These are phyloP conservation scores for Xenotilapia longispinis DNA, from an alignment of 2,113 vertebrate species.

Conservation along the genomic window DNA sequence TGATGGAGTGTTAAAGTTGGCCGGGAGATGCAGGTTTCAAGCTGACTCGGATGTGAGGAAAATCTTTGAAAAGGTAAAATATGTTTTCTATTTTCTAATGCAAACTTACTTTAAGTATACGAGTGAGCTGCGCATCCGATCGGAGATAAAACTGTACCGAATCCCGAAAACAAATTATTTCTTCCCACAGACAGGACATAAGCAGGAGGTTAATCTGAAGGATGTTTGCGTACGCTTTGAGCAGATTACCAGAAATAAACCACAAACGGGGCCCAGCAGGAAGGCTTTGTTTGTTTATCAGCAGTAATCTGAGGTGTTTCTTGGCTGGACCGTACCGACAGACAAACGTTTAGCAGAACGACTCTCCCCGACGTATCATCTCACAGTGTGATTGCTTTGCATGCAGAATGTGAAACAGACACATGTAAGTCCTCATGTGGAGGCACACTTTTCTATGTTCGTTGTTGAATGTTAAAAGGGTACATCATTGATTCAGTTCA, in stretches of 20 bases:
- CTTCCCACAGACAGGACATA: not conserved
- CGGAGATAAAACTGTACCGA: not conserved
- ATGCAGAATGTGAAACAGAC: constrained; percentile 28
- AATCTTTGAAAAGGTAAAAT: not conserved
- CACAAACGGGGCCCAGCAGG: not conserved
- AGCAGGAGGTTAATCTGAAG: not conserved
- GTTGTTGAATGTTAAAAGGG: constrained; percentile 18
- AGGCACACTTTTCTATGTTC: constrained; percentile 4
- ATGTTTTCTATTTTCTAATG: not conserved
- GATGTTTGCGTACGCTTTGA: not conserved
- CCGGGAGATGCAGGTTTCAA: not conserved
- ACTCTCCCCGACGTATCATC: not conserved
- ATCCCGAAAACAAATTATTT: not conserved
- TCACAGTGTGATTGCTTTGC: not conserved
- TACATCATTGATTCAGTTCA: not conserved
- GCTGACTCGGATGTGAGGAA: not conserved
- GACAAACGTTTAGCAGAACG: not conserved
- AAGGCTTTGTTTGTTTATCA: not conserved
- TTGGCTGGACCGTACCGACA: not conserved
- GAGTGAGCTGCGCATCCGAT: not conserved
- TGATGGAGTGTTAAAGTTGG: not conserved
- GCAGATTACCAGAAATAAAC: not conserved
- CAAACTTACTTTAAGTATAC: not conserved
- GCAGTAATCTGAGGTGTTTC: not conserved
- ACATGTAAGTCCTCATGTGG: not conserved